Base-by-base conservation (phyloP, 2,888 invertebrate genomes). In the Leptinotarsa peninsularis region DNA sequence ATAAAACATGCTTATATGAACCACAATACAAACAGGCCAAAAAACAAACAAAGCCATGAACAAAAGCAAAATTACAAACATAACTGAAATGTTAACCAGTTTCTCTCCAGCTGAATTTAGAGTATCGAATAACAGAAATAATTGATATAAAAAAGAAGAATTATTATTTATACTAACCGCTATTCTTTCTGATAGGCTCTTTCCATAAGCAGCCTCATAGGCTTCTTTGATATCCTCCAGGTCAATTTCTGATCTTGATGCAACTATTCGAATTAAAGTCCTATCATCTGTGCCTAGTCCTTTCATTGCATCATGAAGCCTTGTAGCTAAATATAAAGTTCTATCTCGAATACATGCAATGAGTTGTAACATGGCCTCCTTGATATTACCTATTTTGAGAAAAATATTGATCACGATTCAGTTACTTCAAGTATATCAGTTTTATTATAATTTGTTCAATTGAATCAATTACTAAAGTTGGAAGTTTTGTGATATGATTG, bases 201-300 rank as follows among this genome's bases (percentile, higher is more conserved):
- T 94, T 27, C 92, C 94, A 87, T 93, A 96, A 85, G 93, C 90
- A 70, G 90, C 90, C 83, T 92, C 91, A 89, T 94, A 98, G 82
- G 93, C 93, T 78, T 92, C 91, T 81, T 95, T 94, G 84, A 97
- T 95, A 83, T 95, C 95, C 3, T 91, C 93, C 89, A 97, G 91
- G 87, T 97, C 97, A 73, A 94, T 90, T 91, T 96, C 95, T 83
- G 92, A 93, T 82, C 96, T 92, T 0, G 96, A 94, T 58, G 96
- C 94, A 83, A 97, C 91, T 75, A 97, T 90, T 84, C 97, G 93
- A 82, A 97, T 96, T 79, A 98, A 90, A 81, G 95, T 94, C 67
- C 92, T 91, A 87, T 98, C 97, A 85, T 96, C 94, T 5, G 97
- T 97, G 78, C 97, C 98, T 76, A 95, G 89, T 7, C 97, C 96